Percentiles rank a stretch among this genome's conserved stretches.
Evolutionary conservation across 1,140 invertebrate genomes (phyloP).

Genomic region (Venturia canescens): DNA sequence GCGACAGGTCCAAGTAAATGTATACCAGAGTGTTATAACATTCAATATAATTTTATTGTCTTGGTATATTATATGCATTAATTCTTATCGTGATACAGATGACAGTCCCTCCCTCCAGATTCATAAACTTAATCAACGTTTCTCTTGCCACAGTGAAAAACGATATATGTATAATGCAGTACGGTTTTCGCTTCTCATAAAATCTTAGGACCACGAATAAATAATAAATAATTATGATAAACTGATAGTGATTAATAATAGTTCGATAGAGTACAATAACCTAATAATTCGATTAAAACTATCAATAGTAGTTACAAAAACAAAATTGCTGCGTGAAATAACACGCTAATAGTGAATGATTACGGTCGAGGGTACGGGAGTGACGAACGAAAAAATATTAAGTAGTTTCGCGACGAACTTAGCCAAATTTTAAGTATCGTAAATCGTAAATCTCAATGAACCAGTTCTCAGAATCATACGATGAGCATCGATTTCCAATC

Average conservation of each 20-base stretch:
- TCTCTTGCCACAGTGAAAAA: conserved; percentile 20
- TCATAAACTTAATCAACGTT: conserved; percentile 50
- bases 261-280: conserved; percentile 36
- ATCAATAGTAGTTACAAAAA: conserved; percentile 8
- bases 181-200: not conserved
- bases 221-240: conserved; percentile 44
- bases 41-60: conserved; percentile 73
- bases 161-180: conserved; percentile 17
- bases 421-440: not conserved
- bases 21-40: conserved; percentile 54
- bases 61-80: conserved; percentile 61
- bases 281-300: conserved; percentile 33
- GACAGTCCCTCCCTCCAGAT: conserved; percentile 25
- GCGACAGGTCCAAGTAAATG: not conserved
- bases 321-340: not conserved
- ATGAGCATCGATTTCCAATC: not conserved
- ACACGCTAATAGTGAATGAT: not conserved
- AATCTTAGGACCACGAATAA: conserved; percentile 41
- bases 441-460: not conserved
- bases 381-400: not conserved
- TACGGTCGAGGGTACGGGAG: not conserved
- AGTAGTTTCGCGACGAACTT: conserved; percentile 1
- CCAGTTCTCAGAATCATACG: no score
- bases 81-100: conserved; percentile 56
- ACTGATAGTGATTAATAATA: not conserved